phyloP scores from a whole-genome alignment of 1,140 invertebrate species.

The silkworm (Bombyx mori) region ASM3026992v2 NC_085120.1:5835001-5835500 shows the following conservation, averaged over 20 bases:
- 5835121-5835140: constrained; percentile 30
- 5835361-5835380: too few species aligned
- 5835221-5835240: constrained; percentile 3
- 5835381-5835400: too few species aligned
- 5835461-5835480: too few species aligned
- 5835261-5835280: not conserved
- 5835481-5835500: too few species aligned
- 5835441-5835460: too few species aligned
- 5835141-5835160: constrained; percentile 30
- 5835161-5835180: constrained; percentile 7
- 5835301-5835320: not conserved
- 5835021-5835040: too few species aligned
- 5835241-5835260: constrained; percentile 6
- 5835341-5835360: too few species aligned
- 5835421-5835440: too few species aligned
- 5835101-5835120: constrained; percentile 29
- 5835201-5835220: constrained; percentile 1
- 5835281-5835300: not conserved
- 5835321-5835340: not conserved
- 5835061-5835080: constrained; percentile 38
- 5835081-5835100: constrained; percentile 44
- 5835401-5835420: too few species aligned
- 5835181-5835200: not conserved
- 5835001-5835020: too few species aligned
- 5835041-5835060: constrained; percentile 16